phyloP scores from a whole-genome alignment of 2,113 vertebrate species.

The Mormoops blainvillei region DNA sequence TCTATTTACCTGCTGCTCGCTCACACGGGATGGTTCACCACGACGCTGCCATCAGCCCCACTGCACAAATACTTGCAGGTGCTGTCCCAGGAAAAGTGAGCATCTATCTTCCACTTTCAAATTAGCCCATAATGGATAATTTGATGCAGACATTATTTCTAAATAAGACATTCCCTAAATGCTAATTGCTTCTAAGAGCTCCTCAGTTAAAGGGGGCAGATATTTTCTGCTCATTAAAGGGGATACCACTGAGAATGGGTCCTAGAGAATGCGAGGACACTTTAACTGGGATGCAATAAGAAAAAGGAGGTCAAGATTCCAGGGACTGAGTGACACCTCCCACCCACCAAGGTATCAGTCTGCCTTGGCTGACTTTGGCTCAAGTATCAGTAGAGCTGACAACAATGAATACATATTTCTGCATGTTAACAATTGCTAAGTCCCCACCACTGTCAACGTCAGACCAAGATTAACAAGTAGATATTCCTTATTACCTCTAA shows the following conservation, averaged over 20 bases:
- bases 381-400: background rate
- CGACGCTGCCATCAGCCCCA: background rate
- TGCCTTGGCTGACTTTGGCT: background rate
- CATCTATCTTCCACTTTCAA: constrained; percentile 73
- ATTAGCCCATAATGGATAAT: constrained; percentile 75
- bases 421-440: background rate
- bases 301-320: constrained; percentile 15
- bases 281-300: background rate
- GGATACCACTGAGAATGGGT: constrained; percentile 21
- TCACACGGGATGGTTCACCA: background rate
- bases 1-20: background rate
- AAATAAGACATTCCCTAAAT: constrained; percentile 79
- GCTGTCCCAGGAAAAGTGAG: constrained; percentile 52
- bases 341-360: background rate
- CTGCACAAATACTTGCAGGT: constrained; percentile 54
- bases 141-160: constrained; percentile 74
- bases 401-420: background rate
- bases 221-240: constrained; percentile 52
- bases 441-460: background rate
- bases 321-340: background rate
- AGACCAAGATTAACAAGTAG: background rate
- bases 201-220: constrained; percentile 66
- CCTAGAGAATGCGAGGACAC: background rate
- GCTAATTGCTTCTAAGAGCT: constrained; percentile 75
- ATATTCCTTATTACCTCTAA: background rate